A percentile compares a stretch with the other conserved stretches of the same genome.
phyloP scores from a whole-genome alignment of 2,797 vertebrate genomes.

The Muscicapa comitata region DNA sequence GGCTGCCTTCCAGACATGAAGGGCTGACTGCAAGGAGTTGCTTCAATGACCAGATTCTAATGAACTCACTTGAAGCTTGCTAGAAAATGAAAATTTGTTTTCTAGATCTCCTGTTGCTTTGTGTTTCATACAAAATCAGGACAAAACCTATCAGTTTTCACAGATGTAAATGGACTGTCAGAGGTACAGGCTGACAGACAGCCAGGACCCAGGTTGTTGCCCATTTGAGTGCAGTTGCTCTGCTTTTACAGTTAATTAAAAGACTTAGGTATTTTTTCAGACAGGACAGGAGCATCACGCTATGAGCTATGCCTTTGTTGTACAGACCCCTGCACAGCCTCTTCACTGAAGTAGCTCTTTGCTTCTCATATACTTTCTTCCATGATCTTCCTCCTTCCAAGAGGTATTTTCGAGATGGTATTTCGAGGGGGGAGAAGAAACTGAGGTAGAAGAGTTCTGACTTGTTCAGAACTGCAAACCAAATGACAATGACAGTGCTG shows the following conservation, averaged over 20 bases:
- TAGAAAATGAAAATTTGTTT: background rate
- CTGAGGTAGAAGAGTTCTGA: background rate
- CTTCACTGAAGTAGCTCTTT: background rate
- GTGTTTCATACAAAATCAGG: background rate
- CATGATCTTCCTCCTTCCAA: background rate
- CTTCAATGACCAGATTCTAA: background rate
- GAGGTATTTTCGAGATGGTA: background rate
- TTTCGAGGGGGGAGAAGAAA: background rate
- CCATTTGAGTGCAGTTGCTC: background rate
- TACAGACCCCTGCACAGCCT: background rate
- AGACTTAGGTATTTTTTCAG: background rate
- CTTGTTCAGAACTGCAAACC: background rate
- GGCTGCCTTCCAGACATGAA: background rate
- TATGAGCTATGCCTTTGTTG: background rate
- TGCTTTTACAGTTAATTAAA: background rate
- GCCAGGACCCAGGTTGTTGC: fast-evolving
- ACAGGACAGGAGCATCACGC: background rate
- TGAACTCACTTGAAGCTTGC: background rate
- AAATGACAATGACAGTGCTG: background rate
- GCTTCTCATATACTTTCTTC: background rate
- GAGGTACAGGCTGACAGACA: background rate
- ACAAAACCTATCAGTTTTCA: background rate
- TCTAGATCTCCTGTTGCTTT: background rate
- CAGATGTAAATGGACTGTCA: background rate
- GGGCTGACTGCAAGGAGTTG: background rate